Base-by-base conservation (phyloP, 2,888 invertebrate genomes). In the Drosophila nr. perissopoda region DNA sequence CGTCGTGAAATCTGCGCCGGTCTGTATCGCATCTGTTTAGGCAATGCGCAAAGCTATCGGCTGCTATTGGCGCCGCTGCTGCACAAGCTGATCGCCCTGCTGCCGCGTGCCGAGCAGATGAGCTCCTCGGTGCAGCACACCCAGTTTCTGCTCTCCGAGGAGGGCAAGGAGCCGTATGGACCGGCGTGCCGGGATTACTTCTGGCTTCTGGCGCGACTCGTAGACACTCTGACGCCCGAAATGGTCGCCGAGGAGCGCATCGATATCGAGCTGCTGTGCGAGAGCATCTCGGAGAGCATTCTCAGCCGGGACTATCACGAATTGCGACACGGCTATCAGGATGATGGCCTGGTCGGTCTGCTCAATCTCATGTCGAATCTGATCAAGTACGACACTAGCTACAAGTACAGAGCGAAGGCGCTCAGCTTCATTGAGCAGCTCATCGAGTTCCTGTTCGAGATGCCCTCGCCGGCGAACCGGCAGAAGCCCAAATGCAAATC, bases 171-270 rank as follows among this genome's bases (percentile, higher is more conserved):
- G 91, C 97, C 98, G 0, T 98, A 98, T 91, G 98, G 98, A 0
- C 98, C 98, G 1, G 98, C 98, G 1, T 98, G 98, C 91, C 94
- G 98, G 10, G 98, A 99, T 92, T 99, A 98, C 93, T 98, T 98
- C 92, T 98, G 98, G 98, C 94, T 98, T 5, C 95, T 98, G 18
- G 97, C 98, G 78, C 95, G 98, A 38, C 94, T 98, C 25, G 96
- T 98, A 1, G 98, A 98, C 88, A 97, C 97, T 2, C 91, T 98
- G 34, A 96, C 97, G 0, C 96, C 96, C 67, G 97, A 97, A 73
- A 95, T 96, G 83, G 95, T 97, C 34, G 86, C 83, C 29, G 91
- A 90, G 54, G 92, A 91, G 56, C 86, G 87, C 25, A 94, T 97
- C 16, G 96, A 97, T 87, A 93, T 98, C 48, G 97, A 98, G 91